Percentiles rank a stretch among this genome's conserved stretches.
phyloP scores from a whole-genome alignment of 2,888 invertebrate genomes.

The Carterocephalus palaemon region DNA sequence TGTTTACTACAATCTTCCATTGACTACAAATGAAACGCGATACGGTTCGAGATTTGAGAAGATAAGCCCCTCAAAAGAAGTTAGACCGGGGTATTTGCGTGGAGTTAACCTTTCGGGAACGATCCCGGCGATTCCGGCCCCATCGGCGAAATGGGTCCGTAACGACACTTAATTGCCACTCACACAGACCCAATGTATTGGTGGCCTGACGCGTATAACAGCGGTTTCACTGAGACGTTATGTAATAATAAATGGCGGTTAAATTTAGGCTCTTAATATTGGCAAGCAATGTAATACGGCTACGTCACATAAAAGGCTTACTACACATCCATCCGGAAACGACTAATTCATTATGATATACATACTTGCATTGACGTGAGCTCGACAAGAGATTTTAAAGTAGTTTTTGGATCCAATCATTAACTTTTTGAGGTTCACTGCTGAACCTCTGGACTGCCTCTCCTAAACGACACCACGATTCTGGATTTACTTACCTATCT shows the following conservation, averaged over 20 bases:
- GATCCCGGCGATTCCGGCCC: conserved; percentile 39
- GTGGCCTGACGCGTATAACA: conserved; percentile 23
- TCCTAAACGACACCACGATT: too few species aligned
- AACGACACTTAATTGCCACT: conserved; percentile 50
- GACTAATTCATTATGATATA: too few species aligned
- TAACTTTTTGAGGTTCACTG: too few species aligned
- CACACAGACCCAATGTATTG: conserved; percentile 37
- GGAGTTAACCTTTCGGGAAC: conserved; percentile 53
- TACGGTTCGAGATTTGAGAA: not conserved
- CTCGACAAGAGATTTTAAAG: too few species aligned
- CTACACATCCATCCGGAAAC: too few species aligned
- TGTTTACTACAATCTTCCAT: not conserved
- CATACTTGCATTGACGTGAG: too few species aligned
- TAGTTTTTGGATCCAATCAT: too few species aligned
- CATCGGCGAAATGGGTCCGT: conserved; percentile 47
- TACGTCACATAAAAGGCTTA: too few species aligned
- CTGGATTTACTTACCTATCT: too few species aligned
- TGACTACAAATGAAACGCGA: not conserved
- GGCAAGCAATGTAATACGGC: too few species aligned
- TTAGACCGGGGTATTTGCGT: conserved; percentile 28
- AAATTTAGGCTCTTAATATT: too few species aligned
- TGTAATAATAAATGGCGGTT: not conserved
- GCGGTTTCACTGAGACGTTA: not conserved
- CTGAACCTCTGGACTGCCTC: too few species aligned
- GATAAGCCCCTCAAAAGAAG: conserved; percentile 5